These are phyloP conservation scores for Rugalucina vietnamica DNA, from an alignment of 2,888 invertebrate genomes.

Conservation along the genomic window DNA sequence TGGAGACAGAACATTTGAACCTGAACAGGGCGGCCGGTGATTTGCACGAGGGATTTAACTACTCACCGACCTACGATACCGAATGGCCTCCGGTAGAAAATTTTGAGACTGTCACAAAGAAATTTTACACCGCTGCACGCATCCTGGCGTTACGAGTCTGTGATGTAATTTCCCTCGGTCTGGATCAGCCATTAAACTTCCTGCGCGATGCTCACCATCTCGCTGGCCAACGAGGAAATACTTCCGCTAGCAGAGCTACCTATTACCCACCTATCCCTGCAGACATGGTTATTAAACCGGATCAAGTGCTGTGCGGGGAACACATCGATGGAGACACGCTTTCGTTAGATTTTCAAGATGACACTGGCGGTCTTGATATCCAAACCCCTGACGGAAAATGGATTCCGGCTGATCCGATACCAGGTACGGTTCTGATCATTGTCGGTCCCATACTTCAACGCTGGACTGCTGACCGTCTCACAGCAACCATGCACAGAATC, in stretches of 20 bases:
- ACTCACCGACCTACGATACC: not conserved
- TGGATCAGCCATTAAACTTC: not conserved
- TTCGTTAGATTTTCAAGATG: not conserved
- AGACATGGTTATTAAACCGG: not conserved
- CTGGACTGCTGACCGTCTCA: not conserved
- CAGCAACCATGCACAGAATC: not conserved
- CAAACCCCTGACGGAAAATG: not conserved
- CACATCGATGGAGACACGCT: not conserved
- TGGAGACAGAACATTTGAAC: constrained; percentile 6
- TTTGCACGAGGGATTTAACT: constrained; percentile 1
- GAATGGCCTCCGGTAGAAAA: not conserved
- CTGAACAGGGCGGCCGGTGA: not conserved
- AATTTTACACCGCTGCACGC: not conserved
- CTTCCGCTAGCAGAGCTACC: not conserved
- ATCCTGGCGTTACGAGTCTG: not conserved
- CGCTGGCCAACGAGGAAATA: not conserved
- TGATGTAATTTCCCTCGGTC: not conserved
- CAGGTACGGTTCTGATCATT: not conserved
- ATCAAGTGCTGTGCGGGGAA: not conserved
- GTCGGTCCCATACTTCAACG: not conserved
- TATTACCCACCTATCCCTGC: not conserved
- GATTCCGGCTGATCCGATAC: not conserved
- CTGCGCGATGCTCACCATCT: not conserved
- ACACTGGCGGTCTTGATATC: not conserved
- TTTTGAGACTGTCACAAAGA: not conserved